These are phyloP conservation scores for Elaeidobius kamerunicus DNA, from an alignment of 2,888 invertebrate species.

Conservation along the genomic window DNA sequence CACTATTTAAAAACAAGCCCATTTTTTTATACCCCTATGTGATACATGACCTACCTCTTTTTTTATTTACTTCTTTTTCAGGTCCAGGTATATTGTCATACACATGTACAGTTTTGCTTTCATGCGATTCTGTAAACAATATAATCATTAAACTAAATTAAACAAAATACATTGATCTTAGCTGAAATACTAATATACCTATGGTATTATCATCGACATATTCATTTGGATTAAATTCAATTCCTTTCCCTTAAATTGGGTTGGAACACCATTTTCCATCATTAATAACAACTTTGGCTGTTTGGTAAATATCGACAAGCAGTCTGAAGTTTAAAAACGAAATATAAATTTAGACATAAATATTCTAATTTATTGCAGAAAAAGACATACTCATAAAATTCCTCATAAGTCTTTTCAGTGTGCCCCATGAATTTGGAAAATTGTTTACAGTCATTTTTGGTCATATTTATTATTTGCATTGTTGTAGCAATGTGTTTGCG, in stretches of 20 bases:
- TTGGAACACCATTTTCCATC: slow-evolving; percentile 2
- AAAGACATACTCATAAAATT: slow-evolving; percentile 9
- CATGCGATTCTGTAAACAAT: no score
- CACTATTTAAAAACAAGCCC: no score
- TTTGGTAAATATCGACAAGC: slow-evolving; percentile 35
- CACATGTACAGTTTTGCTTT: no score
- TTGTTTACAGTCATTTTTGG: slow-evolving; percentile 31
- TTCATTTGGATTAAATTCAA: neutral
- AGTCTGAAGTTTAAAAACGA: slow-evolving; percentile 24
- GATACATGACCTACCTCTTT: no score
- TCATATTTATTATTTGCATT: slow-evolving; percentile 36
- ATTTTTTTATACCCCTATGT: no score
- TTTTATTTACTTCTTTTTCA: no score
- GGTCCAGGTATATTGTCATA: no score
- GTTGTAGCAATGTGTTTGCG: slow-evolving; percentile 37
- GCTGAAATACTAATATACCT: no score
- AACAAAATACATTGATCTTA: no score
- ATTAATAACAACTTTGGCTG: slow-evolving; percentile 33
- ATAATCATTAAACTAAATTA: no score
- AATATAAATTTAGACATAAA: neutral
- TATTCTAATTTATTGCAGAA: neutral
- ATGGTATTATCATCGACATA: neutral
- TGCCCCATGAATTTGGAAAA: slow-evolving; percentile 34
- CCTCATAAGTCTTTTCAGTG: slow-evolving; percentile 26
- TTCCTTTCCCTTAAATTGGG: slow-evolving; percentile 1